A percentile compares a stretch with the other conserved stretches of the same genome.
These are phyloP conservation scores for Neofelis nebulosa DNA, from an alignment of 2,113 vertebrate genomes.

Conservation along the genomic window DNA sequence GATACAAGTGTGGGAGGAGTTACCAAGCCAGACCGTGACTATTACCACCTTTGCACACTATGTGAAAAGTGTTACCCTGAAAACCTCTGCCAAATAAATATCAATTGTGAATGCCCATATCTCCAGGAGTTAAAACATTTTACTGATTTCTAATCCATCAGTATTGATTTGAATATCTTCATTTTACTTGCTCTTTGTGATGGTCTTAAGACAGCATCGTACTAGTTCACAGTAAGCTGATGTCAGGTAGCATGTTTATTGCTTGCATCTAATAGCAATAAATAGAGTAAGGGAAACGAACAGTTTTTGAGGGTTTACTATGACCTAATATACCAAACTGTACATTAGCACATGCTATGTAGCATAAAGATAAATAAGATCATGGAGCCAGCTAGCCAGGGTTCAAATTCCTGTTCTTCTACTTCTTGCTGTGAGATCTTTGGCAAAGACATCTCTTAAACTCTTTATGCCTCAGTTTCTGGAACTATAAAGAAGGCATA, in stretches of 20 bases:
- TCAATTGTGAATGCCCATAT: neutral
- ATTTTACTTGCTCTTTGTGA: neutral
- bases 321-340: neutral
- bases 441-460: neutral
- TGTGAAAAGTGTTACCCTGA: neutral
- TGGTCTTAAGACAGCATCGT: neutral
- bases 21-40: neutral
- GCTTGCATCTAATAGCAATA: neutral
- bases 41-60: neutral
- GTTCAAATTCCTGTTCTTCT: neutral
- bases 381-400: neutral
- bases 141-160: neutral
- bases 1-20: neutral
- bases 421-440: neutral
- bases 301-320: neutral
- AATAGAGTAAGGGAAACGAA: neutral
- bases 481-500: neutral
- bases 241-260: slow-evolving; percentile 61
- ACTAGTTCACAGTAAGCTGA: neutral
- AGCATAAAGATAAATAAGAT: neutral
- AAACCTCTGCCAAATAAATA: neutral
- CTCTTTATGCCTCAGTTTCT: neutral
- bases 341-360: neutral
- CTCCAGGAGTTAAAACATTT: neutral
- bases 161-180: neutral